Evolutionary conservation across 64 coral and sea anemone genomes (phyloP), one percentile per base, ranked within the genome.

Genomic region (Montipora cactus): DNA sequence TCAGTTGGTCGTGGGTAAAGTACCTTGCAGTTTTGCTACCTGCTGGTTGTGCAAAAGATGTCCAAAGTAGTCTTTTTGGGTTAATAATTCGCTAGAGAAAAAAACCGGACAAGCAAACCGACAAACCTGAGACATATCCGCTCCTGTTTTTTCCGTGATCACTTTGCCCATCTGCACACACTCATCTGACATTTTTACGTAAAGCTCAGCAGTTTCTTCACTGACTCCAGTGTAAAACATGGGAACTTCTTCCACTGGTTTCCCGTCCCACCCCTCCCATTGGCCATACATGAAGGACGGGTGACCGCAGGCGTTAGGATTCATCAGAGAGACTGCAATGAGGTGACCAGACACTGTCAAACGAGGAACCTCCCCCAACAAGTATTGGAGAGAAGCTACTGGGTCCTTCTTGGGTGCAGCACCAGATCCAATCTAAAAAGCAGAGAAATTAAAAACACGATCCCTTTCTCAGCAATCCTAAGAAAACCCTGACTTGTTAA

Each of bases 181-280:
- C 59, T 91, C 89, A 51, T 91, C 64, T 1, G 77, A 91, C 89
- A 91, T 91, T n/a, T 52, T 66, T 23, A 59, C 72, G 53, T 69
- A 53, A 2, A 91, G 62, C 16, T 80, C 76, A 11, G 59, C 89
- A 53, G 89, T 23, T 12, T 18, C 10, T 15, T 93, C 44, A 49
- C 51, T 93, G 3, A 87, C 9, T 16, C 81, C 71, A 12, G 61
- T 76, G 73, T 93, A 93, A 22, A 93, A 93, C 53, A 81, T 37
- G 2, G 81, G 91, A n/a, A 50, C 18, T 13, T 85, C 72, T 8
- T 76, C n/a, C n/a, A 93, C 7, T 25, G 82, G 75, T 18, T 16
- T 77, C 14, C 91, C 83, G 62, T 93, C 75, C 91, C 91, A 93
- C 2, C 48, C 84, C 1, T 77, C 79, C 91, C 91, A 93, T 19